Percentiles rank a stretch among this genome's conserved stretches.
These are phyloP conservation scores for Mus musculus DNA, from an alignment of 2,113 vertebrate genomes.

Conservation along the genomic window GRCm39 chr3:121766001-121766500, in stretches of 20 bases:
- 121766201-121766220: not conserved
- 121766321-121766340: not conserved
- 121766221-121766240: not conserved
- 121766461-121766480: not conserved
- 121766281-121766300: not conserved
- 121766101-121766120: constrained; percentile 27
- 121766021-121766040: not conserved
- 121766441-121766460: not conserved
- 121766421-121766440: not conserved
- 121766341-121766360: too few relatives aligned
- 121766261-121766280: not conserved
- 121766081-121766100: constrained; percentile 29
- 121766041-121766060: constrained; percentile 44
- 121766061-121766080: constrained; percentile 22
- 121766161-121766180: too few relatives aligned
- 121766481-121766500: constrained; percentile 47
- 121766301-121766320: not conserved
- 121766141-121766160: constrained; percentile 20
- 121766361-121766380: not conserved
- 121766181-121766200: not conserved
- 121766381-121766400: not conserved
- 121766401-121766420: not conserved
- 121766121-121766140: constrained; percentile 57
- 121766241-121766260: not conserved
- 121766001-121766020: constrained; percentile 35